Conservation (phyloP, 2,797 vertebrate species). For the Gymnoscopelus braueri region DNA sequence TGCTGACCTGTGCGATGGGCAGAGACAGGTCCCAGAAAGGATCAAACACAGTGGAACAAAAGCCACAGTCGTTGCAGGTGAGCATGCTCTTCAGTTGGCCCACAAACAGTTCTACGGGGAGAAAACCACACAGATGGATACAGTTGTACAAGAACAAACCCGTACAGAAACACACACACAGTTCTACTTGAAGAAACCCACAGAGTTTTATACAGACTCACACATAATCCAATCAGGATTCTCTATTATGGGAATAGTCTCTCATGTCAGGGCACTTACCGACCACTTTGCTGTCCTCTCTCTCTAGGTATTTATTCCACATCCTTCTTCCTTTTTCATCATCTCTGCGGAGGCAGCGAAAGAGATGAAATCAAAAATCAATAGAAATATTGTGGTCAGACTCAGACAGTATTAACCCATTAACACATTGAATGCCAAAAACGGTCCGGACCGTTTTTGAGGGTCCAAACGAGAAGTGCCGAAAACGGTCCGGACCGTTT, state of each 20-base stretch:
- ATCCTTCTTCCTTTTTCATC: slow-evolving; percentile 91
- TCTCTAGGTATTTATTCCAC: slow-evolving; percentile 93
- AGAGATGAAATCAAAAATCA: slow-evolving; percentile 4
- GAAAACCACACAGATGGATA: not conserved
- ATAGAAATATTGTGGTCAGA: not conserved
- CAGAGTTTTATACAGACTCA: no score
- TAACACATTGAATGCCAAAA: no score
- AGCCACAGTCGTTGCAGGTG: slow-evolving; percentile 91
- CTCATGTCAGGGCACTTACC: slow-evolving; percentile 79
- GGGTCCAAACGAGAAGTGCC: no score
- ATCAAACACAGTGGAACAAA: slow-evolving; percentile 94
- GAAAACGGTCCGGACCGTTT: no score
- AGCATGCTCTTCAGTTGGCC: slow-evolving; percentile 96
- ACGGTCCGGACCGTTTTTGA: no score
- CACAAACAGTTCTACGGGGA: slow-evolving; percentile 91
- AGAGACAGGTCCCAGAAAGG: slow-evolving; percentile 98
- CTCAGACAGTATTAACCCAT: not conserved
- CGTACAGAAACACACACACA: not conserved
- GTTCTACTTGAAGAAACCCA: no score
- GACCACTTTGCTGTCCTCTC: slow-evolving; percentile 95
- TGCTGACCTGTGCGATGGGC: slow-evolving; percentile 89
- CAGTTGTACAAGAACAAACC: not conserved
- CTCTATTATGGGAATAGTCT: no score
- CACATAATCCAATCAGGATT: not conserved
- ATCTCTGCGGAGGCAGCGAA: slow-evolving; percentile 79